phyloP scores from a whole-genome alignment of 2,797 vertebrate genomes.

The Nyctibius grandis region DNA sequence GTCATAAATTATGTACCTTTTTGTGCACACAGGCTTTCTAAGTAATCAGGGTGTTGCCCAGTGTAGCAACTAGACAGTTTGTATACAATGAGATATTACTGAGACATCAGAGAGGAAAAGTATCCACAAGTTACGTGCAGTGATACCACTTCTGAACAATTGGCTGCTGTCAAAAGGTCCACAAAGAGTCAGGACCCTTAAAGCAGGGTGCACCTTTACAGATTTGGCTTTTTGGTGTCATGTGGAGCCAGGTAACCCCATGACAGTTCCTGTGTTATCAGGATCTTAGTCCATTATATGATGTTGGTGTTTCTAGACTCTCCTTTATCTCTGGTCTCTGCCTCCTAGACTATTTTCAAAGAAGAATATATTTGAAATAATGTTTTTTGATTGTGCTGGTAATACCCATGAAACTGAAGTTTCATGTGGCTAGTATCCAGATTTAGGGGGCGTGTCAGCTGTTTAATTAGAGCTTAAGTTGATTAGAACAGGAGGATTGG shows the following conservation, averaged over 20 bases:
- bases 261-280: not conserved
- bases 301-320: not conserved
- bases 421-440: not conserved
- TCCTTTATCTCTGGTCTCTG: not conserved
- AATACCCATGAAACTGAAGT: not conserved
- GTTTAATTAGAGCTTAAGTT: not conserved
- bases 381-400: not conserved
- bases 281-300: not conserved
- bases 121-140: not conserved
- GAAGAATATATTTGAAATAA: not conserved
- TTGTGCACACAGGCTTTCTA: not conserved
- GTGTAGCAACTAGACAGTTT: not conserved
- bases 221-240: not conserved
- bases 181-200: not conserved
- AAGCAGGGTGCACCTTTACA: not conserved
- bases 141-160: not conserved
- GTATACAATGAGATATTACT: not conserved
- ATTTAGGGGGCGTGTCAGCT: not conserved
- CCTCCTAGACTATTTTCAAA: not conserved
- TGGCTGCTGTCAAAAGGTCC: not conserved
- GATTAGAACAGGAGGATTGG: not conserved
- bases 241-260: not conserved
- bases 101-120: not conserved
- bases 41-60: not conserved
- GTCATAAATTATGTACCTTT: not conserved